Base-by-base conservation (phyloP, 2,797 vertebrate species). In the Hypotaenidia okinawae region DNA sequence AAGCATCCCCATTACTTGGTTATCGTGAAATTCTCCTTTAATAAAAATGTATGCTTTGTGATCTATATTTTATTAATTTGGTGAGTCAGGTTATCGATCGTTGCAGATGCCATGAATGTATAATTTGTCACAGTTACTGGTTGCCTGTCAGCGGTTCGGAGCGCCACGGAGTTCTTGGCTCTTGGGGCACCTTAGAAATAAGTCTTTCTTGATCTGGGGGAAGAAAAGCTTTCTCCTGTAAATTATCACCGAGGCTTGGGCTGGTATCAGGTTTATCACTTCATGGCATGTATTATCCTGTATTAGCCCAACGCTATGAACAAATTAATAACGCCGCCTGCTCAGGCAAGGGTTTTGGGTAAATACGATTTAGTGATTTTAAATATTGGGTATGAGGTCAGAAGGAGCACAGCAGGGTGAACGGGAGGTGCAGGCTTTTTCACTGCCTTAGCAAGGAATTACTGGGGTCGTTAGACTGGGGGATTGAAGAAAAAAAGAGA, bases 1-100 rank as follows among this genome's bases (percentile, higher is more conserved):
- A 96, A 97, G 97, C 95, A 78, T 95, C 95, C 95, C 43, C 93
- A 92, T 97, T 97, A 96, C 94, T 95, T 96, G 89, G 96, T 97
- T 97, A 98, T 98, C 96, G 55, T 16, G 64, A 84, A 97, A 96
- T 97, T 96, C 96, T 97, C 96, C 96, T 96, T 95, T 97, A 97
- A 97, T 97, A 96, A 96, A 97, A 97, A 97, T 93, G 94, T 96
- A 74, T 94, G 94, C 87, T 88, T 92, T 92, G 93, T 93, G 89
- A 97, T 97, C 94, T 97, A 90, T 97, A 91, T 96, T 97, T 97
- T 97, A 97, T 97, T 97, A 97, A 97, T 97, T 96, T 94, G 95
- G 86, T 45, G 86, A 95, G 90, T 94, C 84, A 63, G 54, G 95
- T 96, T 97, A 97, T 97, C 76, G 87, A 97, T 97, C 77, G 96